phyloP scores from a whole-genome alignment of 2,113 vertebrate genomes.

The Lycaon pictus region DNA sequence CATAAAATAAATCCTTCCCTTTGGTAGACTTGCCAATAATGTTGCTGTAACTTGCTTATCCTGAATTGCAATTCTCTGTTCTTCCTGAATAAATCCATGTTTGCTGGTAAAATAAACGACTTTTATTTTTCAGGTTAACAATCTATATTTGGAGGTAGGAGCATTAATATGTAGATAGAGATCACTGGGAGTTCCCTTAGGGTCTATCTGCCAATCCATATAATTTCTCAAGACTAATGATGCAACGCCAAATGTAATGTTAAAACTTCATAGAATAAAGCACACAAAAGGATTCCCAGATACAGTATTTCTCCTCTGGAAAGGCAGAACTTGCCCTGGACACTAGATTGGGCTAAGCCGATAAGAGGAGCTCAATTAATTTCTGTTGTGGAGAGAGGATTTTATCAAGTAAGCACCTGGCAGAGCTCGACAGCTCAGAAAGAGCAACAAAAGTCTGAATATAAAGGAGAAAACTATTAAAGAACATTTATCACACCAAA shows the following conservation, averaged over 20 bases:
- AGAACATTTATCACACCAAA: background rate
- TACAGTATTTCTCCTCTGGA: background rate
- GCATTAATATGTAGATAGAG: background rate
- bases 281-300: background rate
- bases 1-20: background rate
- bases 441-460: background rate
- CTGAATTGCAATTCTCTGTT: background rate
- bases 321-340: background rate
- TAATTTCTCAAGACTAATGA: constrained; percentile 36
- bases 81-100: background rate
- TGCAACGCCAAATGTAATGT: background rate
- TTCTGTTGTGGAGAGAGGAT: background rate
- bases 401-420: background rate
- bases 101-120: background rate
- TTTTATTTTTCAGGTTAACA: background rate
- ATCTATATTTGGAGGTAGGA: background rate
- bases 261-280: constrained; percentile 32
- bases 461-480: background rate
- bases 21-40: background rate
- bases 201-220: background rate
- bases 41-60: background rate
- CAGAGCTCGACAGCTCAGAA: background rate
- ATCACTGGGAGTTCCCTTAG: background rate
- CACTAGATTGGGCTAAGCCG: background rate
- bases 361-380: background rate